Base-by-base conservation (phyloP, 2,797 vertebrate species). In the Astyanax mexicanus region DNA sequence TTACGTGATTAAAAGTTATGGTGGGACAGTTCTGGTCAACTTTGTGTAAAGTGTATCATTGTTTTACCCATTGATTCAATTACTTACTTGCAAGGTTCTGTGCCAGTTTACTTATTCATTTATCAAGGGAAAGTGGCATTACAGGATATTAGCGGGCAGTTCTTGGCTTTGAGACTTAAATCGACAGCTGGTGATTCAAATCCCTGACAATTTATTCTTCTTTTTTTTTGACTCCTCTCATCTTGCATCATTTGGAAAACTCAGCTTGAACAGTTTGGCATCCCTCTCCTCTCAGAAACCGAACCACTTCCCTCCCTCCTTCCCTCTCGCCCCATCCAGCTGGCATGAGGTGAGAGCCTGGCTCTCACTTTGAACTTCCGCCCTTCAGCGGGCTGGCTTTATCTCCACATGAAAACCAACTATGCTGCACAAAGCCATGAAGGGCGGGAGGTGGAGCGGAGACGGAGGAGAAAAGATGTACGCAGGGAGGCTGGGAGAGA, bases 301-400 rank as follows among this genome's bases (percentile, higher is more conserved):
- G 55, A 72, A 82, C 45, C 57, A 27, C 42, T 37, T 76, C 62
- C 61, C 45, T 68, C 51, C 51, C 17, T 64, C 42, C 37, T 49
- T 42, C 60, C 49, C n/a, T 55, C 19, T 55, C 19, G 6, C 51
- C 23, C 65, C 45, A 7, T 35, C 49, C 55, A 69, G 77, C 32
- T 23, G 44, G 73, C 38, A 19, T 44, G 44, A 57, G 38, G 49
- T 67, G 27, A 55, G 49, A 35, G 69, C 51, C 40, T 44, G 49
- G 37, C 9, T 21, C 62, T 78, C 38, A 58, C 67, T 64, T 65
- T 40, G 42, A 62, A 69, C 65, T 77, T 73, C 75, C n/a, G 70
- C 45, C 52, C 72, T 80, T 61, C 73, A 42, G 49, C 49, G 21
- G 40, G 35, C 37, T 10, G n/a, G 55, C 42, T 77, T 65, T 77